Evolutionary conservation across 2,797 vertebrate species (phyloP), one percentile per base, ranked within the genome.

Genomic region (Anguilla pacifica): DNA sequence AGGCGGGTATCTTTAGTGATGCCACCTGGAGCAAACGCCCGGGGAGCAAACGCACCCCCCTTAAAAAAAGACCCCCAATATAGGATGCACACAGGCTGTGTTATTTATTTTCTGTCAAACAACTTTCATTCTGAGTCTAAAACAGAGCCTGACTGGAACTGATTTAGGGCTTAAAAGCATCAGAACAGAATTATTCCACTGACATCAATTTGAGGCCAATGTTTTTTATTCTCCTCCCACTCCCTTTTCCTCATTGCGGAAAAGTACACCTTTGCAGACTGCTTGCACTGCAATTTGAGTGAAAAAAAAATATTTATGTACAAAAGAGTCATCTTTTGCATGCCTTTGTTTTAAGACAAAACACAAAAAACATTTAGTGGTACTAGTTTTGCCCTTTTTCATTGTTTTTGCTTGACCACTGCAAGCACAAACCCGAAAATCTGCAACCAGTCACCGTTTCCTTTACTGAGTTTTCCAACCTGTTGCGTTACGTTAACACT

Each of bases 111-210:
- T 35, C 35, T 35, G 35, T 35, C 35, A 35, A 35, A 35, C 35
- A 35, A 35, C 35, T 35, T 97, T 97, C 97, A 95, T 97, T 97
- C 96, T 93, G 94, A 96, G 96, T 95, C 97, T 97, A 97, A 98
- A 96, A 97, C 96, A 97, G 94, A 94, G 95, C 91, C 94, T 94
- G 95, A 94, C 94, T 92, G 91, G 95, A 93, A 35, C 35, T 35
- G 35, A 35, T 35, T 88, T 82, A 81, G 93, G 90, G 89, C 86
- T 85, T 90, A 88, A 95, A 94, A 97, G 95, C 94, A 94, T 96
- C 95, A 96, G 97, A 96, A 97, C 96, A 74, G 93, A 88, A 91
- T 94, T 94, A 93, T 90, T 91, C 92, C 95, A 95, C 94, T 91
- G 94, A 95, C 94, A 95, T 94, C 95, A 91, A 95, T 96, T 96